Evolutionary conservation across 2,113 vertebrate genomes (phyloP), one percentile per base, ranked within the genome.

Genomic region (Narcine bancroftii): DNA sequence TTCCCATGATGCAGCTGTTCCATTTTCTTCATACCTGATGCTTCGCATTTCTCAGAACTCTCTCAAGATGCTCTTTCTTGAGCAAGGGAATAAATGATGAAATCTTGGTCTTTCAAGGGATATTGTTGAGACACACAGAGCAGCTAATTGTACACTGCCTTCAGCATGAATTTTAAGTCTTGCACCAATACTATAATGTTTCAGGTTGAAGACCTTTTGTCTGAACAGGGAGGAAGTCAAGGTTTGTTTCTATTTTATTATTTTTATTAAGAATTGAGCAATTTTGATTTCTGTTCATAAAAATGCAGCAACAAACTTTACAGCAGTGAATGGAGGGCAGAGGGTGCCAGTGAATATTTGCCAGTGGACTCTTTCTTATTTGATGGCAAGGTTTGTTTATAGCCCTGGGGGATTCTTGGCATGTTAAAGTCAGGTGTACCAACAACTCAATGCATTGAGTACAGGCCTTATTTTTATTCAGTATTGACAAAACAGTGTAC

Each of bases 321-420:
- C 42, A 45, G 6, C 11, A 71, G 39, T 33, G 29, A 39, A 17
- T 91, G 89, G 63, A 91, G 89, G 63, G 47, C 89, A 91, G 39
- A 47, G 19, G 89, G 39, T 91, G 13, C 71, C 65, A 91, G 65
- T 69, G 10, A 24, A 91, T 91, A 71, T 69, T 71, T 45, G 39
- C 69, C 87, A 69, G 2, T 91, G 63, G 87, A 60, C 87, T 91
- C 45, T 33, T 91, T 91, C 39, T 91, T 65, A 29, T 24, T 91
- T 91, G 65, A 91, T 33, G 60, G 26, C 21, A 69, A 69, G 63
- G 63, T 47, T 91, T 29, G 42, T 36, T 42, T 71, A 21, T 47
- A 91, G 39, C 89, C 66, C 26, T 17, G 2, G 13, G 89, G 36
- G 47, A 91, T 24, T 9, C 9, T 89, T 66, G 85, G 56, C 9